Conservation (phyloP, 2,113 vertebrate genomes). For the Marcusenius ussheri region DNA sequence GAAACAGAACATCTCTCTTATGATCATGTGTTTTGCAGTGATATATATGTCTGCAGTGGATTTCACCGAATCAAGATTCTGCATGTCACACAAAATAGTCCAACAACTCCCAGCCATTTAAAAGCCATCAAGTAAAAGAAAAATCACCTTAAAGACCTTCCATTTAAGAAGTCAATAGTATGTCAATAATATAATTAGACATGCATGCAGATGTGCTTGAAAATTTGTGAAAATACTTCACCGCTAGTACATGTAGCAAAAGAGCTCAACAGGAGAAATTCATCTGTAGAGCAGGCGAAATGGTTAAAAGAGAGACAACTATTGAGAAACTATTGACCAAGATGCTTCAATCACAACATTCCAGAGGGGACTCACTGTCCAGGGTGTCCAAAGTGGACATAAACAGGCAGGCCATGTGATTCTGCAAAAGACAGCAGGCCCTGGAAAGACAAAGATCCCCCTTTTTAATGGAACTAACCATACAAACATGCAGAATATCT, state of each 20-base stretch:
- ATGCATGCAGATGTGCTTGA: not conserved
- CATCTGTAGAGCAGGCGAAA: not conserved
- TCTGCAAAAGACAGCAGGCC: constrained; percentile 80
- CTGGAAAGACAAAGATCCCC: constrained; percentile 49
- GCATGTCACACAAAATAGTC: not conserved
- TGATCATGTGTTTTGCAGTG: not conserved
- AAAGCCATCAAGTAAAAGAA: not conserved
- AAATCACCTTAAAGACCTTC: not conserved
- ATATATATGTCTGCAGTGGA: not conserved
- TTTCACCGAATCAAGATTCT: not conserved
- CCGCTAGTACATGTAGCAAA: not conserved
- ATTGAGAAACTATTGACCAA: no score
- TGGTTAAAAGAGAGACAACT: not conserved
- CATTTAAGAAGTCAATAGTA: not conserved
- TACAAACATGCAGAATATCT: not conserved
- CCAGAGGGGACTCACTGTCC: constrained; percentile 66
- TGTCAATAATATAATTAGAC: not conserved
- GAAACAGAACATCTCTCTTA: not conserved
- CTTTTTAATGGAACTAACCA: not conserved
- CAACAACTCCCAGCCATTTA: not conserved
- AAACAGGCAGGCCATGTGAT: constrained; percentile 58
- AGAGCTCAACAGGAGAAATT: not conserved
- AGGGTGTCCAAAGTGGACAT: constrained; percentile 66
- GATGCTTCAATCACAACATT: not conserved
- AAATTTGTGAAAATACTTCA: not conserved